Percentiles rank a stretch among this genome's conserved stretches.
These are phyloP conservation scores for Argentina silus DNA, from an alignment of 2,797 vertebrate genomes.

Conservation along the genomic window DNA sequence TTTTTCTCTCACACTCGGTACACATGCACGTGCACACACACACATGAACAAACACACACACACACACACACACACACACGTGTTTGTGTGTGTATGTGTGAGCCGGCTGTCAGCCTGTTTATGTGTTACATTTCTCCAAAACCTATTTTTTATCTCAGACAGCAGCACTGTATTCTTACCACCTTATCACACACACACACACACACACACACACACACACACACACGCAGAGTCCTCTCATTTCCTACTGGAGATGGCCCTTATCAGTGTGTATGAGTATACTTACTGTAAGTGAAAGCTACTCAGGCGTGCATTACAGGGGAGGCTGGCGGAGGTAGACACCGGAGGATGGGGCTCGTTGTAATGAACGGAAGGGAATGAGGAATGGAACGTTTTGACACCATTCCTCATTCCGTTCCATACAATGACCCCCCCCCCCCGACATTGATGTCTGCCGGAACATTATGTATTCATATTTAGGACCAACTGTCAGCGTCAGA, in stretches of 20 bases:
- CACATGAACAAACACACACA: too few species aligned
- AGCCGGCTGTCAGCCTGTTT: not conserved
- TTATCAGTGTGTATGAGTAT: not conserved
- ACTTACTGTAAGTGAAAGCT: constrained; percentile 2
- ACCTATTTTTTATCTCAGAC: not conserved
- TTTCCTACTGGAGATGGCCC: not conserved
- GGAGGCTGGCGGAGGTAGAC: too few species aligned
- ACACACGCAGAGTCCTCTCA: not conserved
- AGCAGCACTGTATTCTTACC: not conserved
- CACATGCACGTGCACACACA: too few species aligned
- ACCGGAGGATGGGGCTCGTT: too few species aligned
- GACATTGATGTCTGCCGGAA: too few species aligned
- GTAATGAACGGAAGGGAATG: too few species aligned
- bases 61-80: too few species aligned
- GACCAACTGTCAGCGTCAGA: constrained; percentile 32
- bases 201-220: too few species aligned
- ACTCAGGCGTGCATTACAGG: constrained; percentile 7
- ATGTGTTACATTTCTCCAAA: constrained; percentile 7
- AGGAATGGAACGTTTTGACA: too few species aligned
- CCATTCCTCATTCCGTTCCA: too few species aligned
- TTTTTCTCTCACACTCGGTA: too few species aligned
- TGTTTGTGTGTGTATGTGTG: not conserved
- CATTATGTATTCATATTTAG: constrained; percentile 31
- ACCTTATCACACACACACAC: constrained; percentile 3
- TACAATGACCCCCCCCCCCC: too few species aligned